phyloP scores from a whole-genome alignment of 2,888 invertebrate species.

The Dynastes grantii region DNA sequence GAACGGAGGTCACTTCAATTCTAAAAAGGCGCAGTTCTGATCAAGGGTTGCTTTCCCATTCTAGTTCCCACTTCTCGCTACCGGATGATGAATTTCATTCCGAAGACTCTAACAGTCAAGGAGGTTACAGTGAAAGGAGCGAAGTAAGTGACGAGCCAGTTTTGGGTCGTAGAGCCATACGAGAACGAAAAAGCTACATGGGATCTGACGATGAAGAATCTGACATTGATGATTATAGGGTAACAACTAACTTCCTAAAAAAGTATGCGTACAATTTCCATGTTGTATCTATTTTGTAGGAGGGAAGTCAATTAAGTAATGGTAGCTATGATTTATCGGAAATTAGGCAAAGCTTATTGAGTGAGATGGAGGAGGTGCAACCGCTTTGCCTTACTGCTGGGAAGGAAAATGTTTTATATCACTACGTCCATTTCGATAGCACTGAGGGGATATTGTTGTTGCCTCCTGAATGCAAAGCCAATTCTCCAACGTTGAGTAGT shows the following conservation, averaged over 20 bases:
- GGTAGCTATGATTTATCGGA: constrained; percentile 80
- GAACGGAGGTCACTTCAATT: constrained; percentile 73
- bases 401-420: constrained; percentile 81
- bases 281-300: constrained; percentile 70
- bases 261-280: background rate
- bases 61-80: constrained; percentile 68
- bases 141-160: constrained; percentile 81
- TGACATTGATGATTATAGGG: constrained; percentile 80
- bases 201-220: constrained; percentile 83
- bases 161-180: constrained; percentile 77
- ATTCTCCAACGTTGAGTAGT: constrained; percentile 65
- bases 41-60: constrained; percentile 71
- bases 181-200: constrained; percentile 72
- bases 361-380: constrained; percentile 79
- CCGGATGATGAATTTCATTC: constrained; percentile 74
- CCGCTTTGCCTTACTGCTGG: constrained; percentile 79
- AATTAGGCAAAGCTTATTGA: constrained; percentile 81
- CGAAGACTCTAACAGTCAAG: constrained; percentile 81
- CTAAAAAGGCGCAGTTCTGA: constrained; percentile 74
- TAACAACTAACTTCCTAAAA: constrained; percentile 61
- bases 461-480: constrained; percentile 69
- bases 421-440: constrained; percentile 83
- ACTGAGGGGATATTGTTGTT: constrained; percentile 82
- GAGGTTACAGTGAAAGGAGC: constrained; percentile 77
- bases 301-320: constrained; percentile 77